Conservation (phyloP, 2,797 vertebrate genomes). For the Pelodytes ibericus region DNA sequence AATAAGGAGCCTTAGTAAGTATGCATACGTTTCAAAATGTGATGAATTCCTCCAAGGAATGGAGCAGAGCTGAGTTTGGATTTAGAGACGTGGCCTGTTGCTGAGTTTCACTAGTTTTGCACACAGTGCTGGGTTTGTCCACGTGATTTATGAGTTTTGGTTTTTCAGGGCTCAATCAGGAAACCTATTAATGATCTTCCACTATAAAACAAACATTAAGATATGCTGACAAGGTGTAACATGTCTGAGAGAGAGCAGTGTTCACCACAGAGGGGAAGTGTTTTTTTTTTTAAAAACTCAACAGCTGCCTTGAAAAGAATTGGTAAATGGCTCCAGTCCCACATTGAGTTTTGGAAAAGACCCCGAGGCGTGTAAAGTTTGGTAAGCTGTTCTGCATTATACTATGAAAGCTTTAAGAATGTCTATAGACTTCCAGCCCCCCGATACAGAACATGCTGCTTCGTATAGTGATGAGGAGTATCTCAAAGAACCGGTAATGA, state of each 20-base stretch:
- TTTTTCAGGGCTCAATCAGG: constrained; percentile 38
- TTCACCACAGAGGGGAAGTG: constrained; percentile 35
- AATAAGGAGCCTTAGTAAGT: no score
- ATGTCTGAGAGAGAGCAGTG: constrained; percentile 9
- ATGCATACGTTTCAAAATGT: no score
- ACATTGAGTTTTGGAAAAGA: constrained; percentile 39
- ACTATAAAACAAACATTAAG: constrained; percentile 32
- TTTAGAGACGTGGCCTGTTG: background rate
- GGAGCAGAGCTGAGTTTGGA: background rate
- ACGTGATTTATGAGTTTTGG: constrained; percentile 32
- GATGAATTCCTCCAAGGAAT: background rate
- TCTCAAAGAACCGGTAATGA: background rate
- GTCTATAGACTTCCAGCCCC: background rate
- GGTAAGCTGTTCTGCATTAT: constrained; percentile 2
- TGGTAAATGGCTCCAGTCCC: constrained; percentile 27
- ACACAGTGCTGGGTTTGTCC: constrained; percentile 24
- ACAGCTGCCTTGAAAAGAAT: constrained; percentile 41
- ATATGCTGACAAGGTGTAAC: constrained; percentile 47
- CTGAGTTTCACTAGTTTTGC: background rate
- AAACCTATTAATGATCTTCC: constrained; percentile 39
- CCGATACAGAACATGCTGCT: background rate
- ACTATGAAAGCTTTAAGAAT: constrained; percentile 3
- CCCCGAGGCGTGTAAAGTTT: constrained; percentile 11
- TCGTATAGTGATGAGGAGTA: background rate
- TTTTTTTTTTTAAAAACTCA: constrained; percentile 33